A percentile compares a stretch with the other conserved stretches of the same genome.
phyloP scores from a whole-genome alignment of 23 tunicate genomes.

The Phallusia fumigata region DNA sequence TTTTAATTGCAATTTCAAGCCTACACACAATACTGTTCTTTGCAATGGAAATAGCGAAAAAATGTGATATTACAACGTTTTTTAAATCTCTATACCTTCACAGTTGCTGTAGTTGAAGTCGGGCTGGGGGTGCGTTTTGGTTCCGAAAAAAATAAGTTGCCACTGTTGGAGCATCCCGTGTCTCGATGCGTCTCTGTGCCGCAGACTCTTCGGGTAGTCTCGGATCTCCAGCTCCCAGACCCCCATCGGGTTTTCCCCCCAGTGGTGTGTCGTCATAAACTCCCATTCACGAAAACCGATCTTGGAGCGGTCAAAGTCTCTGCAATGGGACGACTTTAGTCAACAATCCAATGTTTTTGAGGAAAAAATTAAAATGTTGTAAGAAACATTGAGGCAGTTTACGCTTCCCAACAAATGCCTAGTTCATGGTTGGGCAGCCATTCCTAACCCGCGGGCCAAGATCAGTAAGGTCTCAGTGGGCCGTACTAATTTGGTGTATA shows the following conservation, averaged over 20 bases:
- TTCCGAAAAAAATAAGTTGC: conserved; percentile 81
- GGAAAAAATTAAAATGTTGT: no score
- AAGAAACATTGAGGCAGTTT: no score
- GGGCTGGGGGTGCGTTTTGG: conserved; percentile 74
- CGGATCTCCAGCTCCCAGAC: conserved; percentile 71
- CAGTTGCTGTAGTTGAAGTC: conserved; percentile 52
- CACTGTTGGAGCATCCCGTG: conserved; percentile 49
- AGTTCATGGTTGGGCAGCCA: no score
- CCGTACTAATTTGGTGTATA: no score
- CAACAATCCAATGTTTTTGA: no score
- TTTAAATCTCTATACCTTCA: conserved; percentile 32
- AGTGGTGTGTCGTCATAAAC: conserved; percentile 97
- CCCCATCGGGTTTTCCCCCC: conserved; percentile 99
- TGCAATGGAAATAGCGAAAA: no score
- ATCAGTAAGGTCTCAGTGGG: no score
- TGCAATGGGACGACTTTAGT: conserved; percentile 18
- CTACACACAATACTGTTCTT: no score
- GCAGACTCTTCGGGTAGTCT: conserved; percentile 28
- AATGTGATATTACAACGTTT: no score
- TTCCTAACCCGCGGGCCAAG: no score
- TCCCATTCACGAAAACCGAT: conserved; percentile 87
- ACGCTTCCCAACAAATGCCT: no score
- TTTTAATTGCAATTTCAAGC: no score
- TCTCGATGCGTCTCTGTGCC: conserved; percentile 12
- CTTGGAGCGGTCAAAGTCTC: conserved; percentile 64